Percentiles rank a stretch among this genome's conserved stretches.
Evolutionary conservation across 2,797 vertebrate species (phyloP).

Genomic region (Malacoctenus gilli): DNA sequence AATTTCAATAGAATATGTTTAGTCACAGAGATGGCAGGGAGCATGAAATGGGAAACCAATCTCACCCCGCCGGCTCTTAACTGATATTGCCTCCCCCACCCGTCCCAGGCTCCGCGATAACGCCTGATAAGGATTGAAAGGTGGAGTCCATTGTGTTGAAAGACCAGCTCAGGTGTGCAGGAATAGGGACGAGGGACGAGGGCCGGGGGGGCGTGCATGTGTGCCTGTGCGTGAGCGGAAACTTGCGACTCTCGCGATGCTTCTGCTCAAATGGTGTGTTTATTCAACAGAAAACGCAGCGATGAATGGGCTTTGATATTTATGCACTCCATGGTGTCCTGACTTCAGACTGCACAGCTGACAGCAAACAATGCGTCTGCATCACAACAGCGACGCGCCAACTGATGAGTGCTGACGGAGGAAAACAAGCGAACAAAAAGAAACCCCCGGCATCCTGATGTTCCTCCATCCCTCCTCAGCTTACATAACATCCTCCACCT

Average conservation of each 20-base stretch:
- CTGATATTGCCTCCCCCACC: slow-evolving; percentile 32
- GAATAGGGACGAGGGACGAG: neutral
- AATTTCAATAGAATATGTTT: slow-evolving; percentile 59
- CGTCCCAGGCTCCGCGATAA: slow-evolving; percentile 25
- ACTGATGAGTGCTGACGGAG: slow-evolving; percentile 21
- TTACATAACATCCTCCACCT: slow-evolving; percentile 64
- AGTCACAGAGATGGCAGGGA: slow-evolving; percentile 25
- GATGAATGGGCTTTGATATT: slow-evolving; percentile 18
- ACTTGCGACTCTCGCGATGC: neutral
- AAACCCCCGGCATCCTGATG: slow-evolving; percentile 38
- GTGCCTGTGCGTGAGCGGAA: neutral
- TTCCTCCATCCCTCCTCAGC: slow-evolving; percentile 27
- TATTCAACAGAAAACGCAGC: slow-evolving; percentile 14
- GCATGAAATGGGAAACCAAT: slow-evolving; percentile 50
- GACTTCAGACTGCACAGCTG: neutral
- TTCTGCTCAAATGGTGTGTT: neutral
- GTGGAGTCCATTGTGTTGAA: slow-evolving; percentile 53
- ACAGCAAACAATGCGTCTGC: slow-evolving; percentile 27
- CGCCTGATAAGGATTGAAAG: slow-evolving; percentile 54
- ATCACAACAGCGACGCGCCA: slow-evolving; percentile 19
- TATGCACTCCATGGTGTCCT: slow-evolving; percentile 6
- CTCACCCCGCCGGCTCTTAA: slow-evolving; percentile 33
- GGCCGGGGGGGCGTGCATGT: too few relatives aligned
- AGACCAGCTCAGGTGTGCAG: slow-evolving; percentile 50
- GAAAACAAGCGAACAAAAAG: slow-evolving; percentile 33